phyloP scores from a whole-genome alignment of 2,888 invertebrate species.

The Clusia tigrina region DNA sequence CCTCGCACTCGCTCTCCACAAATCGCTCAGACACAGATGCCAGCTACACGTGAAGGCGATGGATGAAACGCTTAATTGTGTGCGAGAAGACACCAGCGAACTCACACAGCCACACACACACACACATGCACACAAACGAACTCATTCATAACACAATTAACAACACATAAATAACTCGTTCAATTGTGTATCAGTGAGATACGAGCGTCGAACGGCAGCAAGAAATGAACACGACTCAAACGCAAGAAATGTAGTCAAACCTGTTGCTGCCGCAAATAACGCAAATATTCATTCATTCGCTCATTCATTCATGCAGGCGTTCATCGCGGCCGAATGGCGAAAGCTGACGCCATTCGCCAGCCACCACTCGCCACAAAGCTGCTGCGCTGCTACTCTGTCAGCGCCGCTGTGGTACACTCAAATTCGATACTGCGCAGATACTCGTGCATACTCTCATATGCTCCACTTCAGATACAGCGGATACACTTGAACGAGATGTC shows the following conservation, averaged over 20 bases:
- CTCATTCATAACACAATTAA: slow-evolving; percentile 14
- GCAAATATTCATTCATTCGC: slow-evolving; percentile 9
- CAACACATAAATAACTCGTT: neutral
- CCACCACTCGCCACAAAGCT: neutral
- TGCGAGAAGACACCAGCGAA: slow-evolving; percentile 10
- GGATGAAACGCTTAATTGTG: slow-evolving; percentile 19
- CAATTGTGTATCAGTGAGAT: slow-evolving; percentile 40
- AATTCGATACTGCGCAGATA: slow-evolving; percentile 54
- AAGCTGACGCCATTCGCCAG: slow-evolving; percentile 47
- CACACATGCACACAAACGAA: slow-evolving; percentile 15
- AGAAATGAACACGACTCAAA: neutral
- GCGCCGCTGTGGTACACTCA: slow-evolving; percentile 20
- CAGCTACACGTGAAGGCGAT: slow-evolving; percentile 1
- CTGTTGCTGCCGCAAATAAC: slow-evolving; percentile 43
- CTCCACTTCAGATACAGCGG: slow-evolving; percentile 20
- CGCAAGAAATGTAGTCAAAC: slow-evolving; percentile 38
- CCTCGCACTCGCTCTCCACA: too few relatives aligned
- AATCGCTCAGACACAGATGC: slow-evolving; percentile 30
- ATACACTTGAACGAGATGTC: slow-evolving; percentile 16
- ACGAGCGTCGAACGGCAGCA: neutral
- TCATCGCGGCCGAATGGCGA: slow-evolving; percentile 9
- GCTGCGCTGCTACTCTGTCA: too few relatives aligned
- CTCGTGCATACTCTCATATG: slow-evolving; percentile 33
- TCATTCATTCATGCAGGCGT: slow-evolving; percentile 19
- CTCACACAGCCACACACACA: slow-evolving; percentile 15